Percentiles rank a stretch among this genome's conserved stretches.
Conservation (phyloP, 2,113 vertebrate genomes). For the Urocitellus parryii region DNA sequence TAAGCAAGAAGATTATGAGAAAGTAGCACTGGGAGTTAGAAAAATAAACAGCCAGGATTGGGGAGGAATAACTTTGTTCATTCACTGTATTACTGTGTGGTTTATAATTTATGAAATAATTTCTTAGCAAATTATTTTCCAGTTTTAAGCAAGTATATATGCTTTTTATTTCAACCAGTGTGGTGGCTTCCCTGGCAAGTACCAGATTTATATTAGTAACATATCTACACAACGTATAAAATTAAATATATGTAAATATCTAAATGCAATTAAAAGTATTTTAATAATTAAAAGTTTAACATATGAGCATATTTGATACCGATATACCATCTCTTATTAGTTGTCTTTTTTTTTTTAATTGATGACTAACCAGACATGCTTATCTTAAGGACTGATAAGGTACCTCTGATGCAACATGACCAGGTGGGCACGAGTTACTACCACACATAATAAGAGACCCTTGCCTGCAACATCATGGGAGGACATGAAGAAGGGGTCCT, state of each 20-base stretch:
- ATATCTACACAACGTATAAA: background rate
- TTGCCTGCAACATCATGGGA: conserved; percentile 93
- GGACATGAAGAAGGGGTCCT: conserved; percentile 83
- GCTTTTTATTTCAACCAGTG: background rate
- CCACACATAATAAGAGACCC: conserved; percentile 86
- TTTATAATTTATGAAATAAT: conserved; percentile 6
- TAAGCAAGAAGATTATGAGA: background rate
- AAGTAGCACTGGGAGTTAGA: background rate
- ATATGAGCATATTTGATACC: background rate
- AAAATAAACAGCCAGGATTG: background rate
- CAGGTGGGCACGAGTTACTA: conserved; percentile 92
- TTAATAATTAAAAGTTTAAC: conserved; percentile 2
- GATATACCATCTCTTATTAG: background rate
- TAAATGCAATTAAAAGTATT: conserved; percentile 12
- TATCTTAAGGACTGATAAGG: conserved; percentile 38
- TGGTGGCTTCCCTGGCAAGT: background rate
- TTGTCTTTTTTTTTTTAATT: background rate
- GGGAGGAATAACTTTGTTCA: background rate
- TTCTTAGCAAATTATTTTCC: background rate
- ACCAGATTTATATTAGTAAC: conserved; percentile 3
- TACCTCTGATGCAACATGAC: conserved; percentile 88
- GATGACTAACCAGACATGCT: conserved; percentile 4
- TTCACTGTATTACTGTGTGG: conserved; percentile 16
- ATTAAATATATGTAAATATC: background rate
- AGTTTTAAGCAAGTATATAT: conserved; percentile 20